Evolutionary conservation across 1,140 invertebrate genomes (phyloP), one percentile per base, ranked within the genome.

Genomic region (Ceratina calcarata): DNA sequence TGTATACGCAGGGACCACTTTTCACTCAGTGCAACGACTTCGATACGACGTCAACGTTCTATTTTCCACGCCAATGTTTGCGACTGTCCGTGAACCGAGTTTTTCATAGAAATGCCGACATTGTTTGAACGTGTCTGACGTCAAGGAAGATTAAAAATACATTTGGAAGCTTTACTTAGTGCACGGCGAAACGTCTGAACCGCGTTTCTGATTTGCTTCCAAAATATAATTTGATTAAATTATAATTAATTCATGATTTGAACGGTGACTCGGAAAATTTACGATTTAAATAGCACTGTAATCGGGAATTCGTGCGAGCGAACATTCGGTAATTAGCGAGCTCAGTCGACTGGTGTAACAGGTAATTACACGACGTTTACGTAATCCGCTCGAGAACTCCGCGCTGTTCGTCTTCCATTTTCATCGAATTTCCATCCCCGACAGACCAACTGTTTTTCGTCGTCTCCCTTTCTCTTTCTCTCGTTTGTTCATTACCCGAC

Each of bases 341-440:
- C n/a, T 55, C 71, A 24, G 45, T 24, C 37, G 12, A 22, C 22
- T 16, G 16, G 69, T 62, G 81, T 80, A 83, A 83, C 78, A 57
- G 45, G 53, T 79, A 80, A 75, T 80, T 66, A 75, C 53, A 18
- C 65, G 37, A n/a, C 65, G 66, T 73, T 83, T 75, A 58, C 78
- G 66, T 80, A 83, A 80, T 66, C 71, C 66, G 45, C 24, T 66
- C n/a, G 51, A 58, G 65, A 80, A 75, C 71, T 65, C 24, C 16
- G 20, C 3, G 20, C 3, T 2, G 62, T 57, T 79, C 67, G 58
- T 75, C 37, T 45, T 27, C 20, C 22, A 49, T 72, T 75, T 27
- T 32, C 37, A 53, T 62, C 24, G 32, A 32, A 62, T 72, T 58
- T 78, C 22, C 68, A 53, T 73, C 10, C 67, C 2, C 37, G 22